Conservation (phyloP, 2,888 invertebrate genomes). For the Drepanosiphum platanoidis region DNA sequence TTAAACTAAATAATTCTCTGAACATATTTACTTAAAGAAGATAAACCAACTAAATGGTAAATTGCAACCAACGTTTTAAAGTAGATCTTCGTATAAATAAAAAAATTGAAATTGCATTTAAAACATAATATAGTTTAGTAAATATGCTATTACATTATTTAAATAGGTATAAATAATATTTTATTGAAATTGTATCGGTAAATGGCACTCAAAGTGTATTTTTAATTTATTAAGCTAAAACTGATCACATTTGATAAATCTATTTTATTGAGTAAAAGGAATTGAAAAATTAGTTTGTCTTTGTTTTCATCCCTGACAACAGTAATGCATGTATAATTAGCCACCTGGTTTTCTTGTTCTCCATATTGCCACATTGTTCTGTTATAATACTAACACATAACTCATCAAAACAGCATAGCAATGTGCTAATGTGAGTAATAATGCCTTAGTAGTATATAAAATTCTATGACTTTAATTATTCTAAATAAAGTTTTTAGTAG, state of each 20-base stretch:
- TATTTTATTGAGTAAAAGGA: no score
- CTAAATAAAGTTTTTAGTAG: not conserved
- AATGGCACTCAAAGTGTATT: no score
- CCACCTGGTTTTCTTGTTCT: not conserved
- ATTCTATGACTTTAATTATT: not conserved
- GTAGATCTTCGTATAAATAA: not conserved
- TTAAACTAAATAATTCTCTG: not conserved
- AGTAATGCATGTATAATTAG: not conserved
- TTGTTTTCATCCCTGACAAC: not conserved
- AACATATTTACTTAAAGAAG: not conserved
- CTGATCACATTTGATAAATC: no score
- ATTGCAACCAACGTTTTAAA: not conserved
- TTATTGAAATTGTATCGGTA: not conserved
- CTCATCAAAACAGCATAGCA: not conserved
- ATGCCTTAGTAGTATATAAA: not conserved
- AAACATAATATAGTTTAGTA: not conserved
- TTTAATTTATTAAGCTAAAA: no score
- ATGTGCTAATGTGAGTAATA: not conserved
- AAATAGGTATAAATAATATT: not conserved
- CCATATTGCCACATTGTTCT: no score
- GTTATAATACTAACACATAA: not conserved
- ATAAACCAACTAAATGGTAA: not conserved
- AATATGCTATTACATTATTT: not conserved
- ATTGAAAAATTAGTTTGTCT: no score
- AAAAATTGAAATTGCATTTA: not conserved